These are phyloP conservation scores for Clupea harengus DNA, from an alignment of 2,113 vertebrate genomes.

Conservation along the genomic window DNA sequence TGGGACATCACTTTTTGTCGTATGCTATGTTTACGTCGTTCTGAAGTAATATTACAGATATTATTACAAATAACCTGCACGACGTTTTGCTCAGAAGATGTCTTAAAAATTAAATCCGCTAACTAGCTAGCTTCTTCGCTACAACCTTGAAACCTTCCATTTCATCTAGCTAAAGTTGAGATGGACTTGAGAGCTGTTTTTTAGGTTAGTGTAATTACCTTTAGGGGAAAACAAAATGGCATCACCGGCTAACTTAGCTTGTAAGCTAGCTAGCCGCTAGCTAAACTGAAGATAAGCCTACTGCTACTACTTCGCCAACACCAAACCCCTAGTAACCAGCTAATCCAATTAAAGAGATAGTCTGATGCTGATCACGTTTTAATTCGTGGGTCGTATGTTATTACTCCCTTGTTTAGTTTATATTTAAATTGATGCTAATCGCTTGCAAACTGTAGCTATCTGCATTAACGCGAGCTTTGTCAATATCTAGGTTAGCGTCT, in stretches of 20 bases:
- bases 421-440: neutral
- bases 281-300: neutral
- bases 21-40: neutral
- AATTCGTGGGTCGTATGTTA: neutral
- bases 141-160: neutral
- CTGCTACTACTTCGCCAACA: neutral
- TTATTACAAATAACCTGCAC: neutral
- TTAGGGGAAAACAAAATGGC: slow-evolving; percentile 75
- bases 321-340: neutral
- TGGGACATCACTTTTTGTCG: neutral
- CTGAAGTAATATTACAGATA: neutral
- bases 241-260: slow-evolving; percentile 51
- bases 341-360: slow-evolving; percentile 15
- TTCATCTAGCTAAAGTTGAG: neutral
- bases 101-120: slow-evolving; percentile 17
- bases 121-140: neutral
- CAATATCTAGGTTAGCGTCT: neutral
- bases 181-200: neutral
- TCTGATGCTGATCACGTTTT: neutral
- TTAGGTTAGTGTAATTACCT: slow-evolving; percentile 28
- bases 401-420: neutral
- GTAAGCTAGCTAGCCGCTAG: neutral
- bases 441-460: neutral
- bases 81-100: neutral
- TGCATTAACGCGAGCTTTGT: neutral